phyloP scores from a whole-genome alignment of 2,888 invertebrate genomes.

The Rhyacophila evoluta region DNA sequence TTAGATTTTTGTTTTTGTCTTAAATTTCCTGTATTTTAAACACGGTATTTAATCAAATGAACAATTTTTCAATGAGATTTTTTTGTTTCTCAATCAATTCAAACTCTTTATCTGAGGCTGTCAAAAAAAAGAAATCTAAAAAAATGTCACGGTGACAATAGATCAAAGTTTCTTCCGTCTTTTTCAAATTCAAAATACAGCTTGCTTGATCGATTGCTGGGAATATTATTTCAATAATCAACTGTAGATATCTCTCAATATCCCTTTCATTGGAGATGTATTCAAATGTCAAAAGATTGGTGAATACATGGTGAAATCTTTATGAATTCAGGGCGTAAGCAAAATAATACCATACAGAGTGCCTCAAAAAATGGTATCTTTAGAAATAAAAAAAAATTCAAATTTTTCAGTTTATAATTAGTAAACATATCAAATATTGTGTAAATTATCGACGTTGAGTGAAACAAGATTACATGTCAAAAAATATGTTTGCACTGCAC shows the following conservation, averaged over 20 bases:
- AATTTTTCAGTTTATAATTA: no score
- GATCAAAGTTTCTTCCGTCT: background rate
- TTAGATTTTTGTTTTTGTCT: no score
- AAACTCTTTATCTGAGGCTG: background rate
- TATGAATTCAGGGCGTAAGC: no score
- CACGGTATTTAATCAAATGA: background rate
- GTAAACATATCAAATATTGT: no score
- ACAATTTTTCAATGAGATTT: background rate
- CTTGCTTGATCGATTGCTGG: background rate
- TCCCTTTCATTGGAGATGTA: background rate
- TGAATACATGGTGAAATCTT: background rate
- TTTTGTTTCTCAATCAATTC: background rate
- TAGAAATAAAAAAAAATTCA: no score
- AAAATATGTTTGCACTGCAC: no score
- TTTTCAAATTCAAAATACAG: background rate
- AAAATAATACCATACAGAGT: no score
- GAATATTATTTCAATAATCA: background rate
- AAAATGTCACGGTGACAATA: background rate
- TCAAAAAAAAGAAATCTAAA: background rate
- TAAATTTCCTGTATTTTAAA: no score
- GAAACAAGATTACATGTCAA: no score
- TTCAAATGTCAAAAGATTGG: background rate
- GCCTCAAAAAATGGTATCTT: no score
- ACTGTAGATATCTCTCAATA: background rate
- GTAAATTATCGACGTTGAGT: no score